phyloP scores from a whole-genome alignment of 2,113 vertebrate genomes.

The Sebastes fasciatus region DNA sequence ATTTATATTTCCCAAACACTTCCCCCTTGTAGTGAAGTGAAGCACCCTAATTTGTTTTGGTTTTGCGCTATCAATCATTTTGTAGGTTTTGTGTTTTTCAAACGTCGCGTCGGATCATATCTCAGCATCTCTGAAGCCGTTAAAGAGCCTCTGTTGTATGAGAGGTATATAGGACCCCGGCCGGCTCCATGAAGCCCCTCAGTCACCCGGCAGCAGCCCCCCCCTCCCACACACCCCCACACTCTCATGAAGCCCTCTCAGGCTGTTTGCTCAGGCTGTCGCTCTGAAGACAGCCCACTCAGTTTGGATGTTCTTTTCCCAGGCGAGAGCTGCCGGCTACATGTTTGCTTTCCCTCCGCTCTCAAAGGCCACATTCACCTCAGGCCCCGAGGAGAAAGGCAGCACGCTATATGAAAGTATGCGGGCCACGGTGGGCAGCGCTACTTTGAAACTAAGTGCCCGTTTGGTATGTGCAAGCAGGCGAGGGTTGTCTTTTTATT shows the following conservation, averaged over 20 bases:
- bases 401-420: constrained; percentile 66
- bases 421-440: constrained; percentile 43
- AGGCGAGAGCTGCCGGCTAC: constrained; percentile 71
- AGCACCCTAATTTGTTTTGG: not conserved
- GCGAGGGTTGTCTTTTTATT: constrained; percentile 50
- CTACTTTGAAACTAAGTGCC: constrained; percentile 68
- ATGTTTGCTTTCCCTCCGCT: constrained; percentile 77
- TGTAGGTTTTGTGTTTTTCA: not conserved
- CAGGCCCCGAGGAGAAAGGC: constrained; percentile 55
- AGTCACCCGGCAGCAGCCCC: constrained; percentile 27
- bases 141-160: constrained; percentile 24
- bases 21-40: not conserved
- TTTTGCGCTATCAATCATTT: not conserved
- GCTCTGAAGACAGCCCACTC: constrained; percentile 74
- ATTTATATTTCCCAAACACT: not conserved
- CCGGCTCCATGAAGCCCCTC: constrained; percentile 43
- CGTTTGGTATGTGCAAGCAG: constrained; percentile 63
- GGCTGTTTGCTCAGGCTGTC: constrained; percentile 80
- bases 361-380: constrained; percentile 82
- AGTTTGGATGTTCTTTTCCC: constrained; percentile 80
- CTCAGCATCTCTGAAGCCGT: constrained; percentile 12
- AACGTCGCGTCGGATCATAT: not conserved
- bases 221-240: constrained; percentile 8
- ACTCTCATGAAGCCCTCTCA: constrained; percentile 65
- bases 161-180: constrained; percentile 17